phyloP scores from a whole-genome alignment of 2,797 vertebrate species.

The Tenualosa ilisha region DNA sequence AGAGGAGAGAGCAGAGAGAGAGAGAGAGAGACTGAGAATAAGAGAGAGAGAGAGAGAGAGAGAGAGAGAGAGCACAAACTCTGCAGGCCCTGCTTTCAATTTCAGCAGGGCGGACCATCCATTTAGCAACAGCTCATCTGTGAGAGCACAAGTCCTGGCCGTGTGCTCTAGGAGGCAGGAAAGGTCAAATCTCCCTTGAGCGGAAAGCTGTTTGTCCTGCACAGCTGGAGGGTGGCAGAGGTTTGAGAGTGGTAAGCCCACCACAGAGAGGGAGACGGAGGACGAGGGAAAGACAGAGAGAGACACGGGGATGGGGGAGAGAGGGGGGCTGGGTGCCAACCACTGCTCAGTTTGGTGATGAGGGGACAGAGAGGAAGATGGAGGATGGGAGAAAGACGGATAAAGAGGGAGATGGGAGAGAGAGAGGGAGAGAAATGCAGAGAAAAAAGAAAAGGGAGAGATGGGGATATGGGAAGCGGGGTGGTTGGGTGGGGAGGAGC shows the following conservation, averaged over 20 bases:
- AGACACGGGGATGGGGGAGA: neutral
- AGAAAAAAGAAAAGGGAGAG: neutral
- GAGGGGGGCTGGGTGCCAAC: neutral
- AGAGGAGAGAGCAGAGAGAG: neutral
- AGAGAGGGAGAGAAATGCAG: neutral
- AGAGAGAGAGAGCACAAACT: neutral
- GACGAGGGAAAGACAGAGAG: neutral
- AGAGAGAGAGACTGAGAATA: no score
- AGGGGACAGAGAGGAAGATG: neutral
- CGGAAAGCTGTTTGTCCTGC: constrained; percentile 51
- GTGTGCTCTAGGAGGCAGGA: constrained; percentile 27
- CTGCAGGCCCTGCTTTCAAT: neutral
- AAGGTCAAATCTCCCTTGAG: constrained; percentile 55
- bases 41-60: no score
- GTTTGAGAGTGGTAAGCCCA: constrained; percentile 12
- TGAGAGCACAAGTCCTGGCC: constrained; percentile 37
- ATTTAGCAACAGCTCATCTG: constrained; percentile 51
- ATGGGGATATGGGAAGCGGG: no score
- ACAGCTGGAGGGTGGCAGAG: constrained; percentile 41
- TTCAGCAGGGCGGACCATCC: constrained; percentile 28
- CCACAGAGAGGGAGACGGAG: neutral
- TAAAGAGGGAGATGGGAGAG: neutral
- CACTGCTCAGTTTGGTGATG: neutral
- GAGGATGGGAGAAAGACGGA: neutral
- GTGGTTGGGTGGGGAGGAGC: neutral